Evolutionary conservation across 2,797 vertebrate genomes (phyloP).

Genomic region (Xiphorhynchus erythropygius): DNA sequence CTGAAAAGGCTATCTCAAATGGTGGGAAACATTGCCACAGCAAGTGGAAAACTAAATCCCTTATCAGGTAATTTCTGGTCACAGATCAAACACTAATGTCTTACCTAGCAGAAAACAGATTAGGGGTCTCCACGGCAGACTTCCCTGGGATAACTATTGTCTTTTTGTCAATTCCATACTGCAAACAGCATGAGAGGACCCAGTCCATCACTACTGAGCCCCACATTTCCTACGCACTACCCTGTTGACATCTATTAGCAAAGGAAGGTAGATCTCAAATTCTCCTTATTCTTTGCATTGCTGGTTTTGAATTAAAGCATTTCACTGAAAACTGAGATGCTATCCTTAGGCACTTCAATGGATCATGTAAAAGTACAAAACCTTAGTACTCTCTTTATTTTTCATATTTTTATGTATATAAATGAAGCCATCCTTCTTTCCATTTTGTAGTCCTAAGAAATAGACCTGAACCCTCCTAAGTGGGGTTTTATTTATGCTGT

Average conservation of each 20-base stretch:
- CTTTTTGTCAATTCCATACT: not conserved
- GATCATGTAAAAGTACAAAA: not conserved
- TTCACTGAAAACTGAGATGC: not conserved
- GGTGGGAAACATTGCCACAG: not conserved
- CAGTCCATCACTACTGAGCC: not conserved
- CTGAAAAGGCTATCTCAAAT: not conserved
- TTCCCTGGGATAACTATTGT: not conserved
- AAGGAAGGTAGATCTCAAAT: not conserved
- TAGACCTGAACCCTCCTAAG: not conserved
- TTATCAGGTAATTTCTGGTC: not conserved
- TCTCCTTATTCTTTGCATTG: not conserved
- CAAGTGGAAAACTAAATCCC: not conserved
- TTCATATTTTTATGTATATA: not conserved
- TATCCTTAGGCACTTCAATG: not conserved
- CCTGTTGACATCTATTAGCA: not conserved
- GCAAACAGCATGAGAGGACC: not conserved
- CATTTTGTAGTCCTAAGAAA: not conserved
- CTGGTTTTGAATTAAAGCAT: not conserved
- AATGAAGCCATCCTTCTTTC: not conserved
- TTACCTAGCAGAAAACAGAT: not conserved
- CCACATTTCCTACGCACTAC: not conserved
- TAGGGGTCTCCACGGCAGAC: fast-evolving
- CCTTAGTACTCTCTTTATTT: not conserved
- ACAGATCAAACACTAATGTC: not conserved
- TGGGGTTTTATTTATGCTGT: not conserved